Evolutionary conservation across 2,888 invertebrate genomes (phyloP).

Genomic region (Stenchaetothrips biformis): DNA sequence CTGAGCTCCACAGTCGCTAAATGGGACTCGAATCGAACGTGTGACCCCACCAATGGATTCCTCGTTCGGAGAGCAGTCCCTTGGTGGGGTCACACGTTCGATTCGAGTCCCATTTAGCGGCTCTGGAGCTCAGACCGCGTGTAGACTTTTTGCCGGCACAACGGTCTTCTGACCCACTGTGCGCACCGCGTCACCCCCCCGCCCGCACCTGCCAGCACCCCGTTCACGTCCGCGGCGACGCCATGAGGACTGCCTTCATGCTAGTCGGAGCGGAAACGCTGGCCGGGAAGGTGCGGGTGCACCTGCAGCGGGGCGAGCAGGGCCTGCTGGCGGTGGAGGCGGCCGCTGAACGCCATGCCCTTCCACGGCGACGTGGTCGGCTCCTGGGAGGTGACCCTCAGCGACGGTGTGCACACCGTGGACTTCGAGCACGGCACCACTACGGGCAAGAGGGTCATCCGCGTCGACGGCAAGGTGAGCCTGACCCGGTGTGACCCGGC

Average conservation of each 20-base stretch:
- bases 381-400: constrained; percentile 55
- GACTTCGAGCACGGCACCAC: constrained; percentile 90
- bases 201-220: background rate
- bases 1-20: too few relatives aligned
- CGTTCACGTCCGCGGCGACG: background rate
- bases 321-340: background rate
- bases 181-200: too few relatives aligned
- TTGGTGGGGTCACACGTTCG: too few relatives aligned
- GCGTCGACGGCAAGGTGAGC: constrained; percentile 67
- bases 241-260: background rate
- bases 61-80: too few relatives aligned
- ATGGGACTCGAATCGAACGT: too few relatives aligned
- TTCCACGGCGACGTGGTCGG: constrained; percentile 9
- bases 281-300: too few relatives aligned
- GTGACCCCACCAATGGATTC: too few relatives aligned
- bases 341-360: background rate
- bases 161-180: too few relatives aligned
- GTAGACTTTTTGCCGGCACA: too few relatives aligned
- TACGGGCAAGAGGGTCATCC: constrained; percentile 73
- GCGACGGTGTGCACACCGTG: constrained; percentile 69
- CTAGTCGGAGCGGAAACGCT: background rate
- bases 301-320: too few relatives aligned
- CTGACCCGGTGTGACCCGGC: constrained; percentile 29
- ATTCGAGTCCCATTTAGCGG: too few relatives aligned
- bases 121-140: too few relatives aligned